Evolutionary conservation across 2,797 vertebrate genomes (phyloP).

Genomic region (Remorina albescens): DNA sequence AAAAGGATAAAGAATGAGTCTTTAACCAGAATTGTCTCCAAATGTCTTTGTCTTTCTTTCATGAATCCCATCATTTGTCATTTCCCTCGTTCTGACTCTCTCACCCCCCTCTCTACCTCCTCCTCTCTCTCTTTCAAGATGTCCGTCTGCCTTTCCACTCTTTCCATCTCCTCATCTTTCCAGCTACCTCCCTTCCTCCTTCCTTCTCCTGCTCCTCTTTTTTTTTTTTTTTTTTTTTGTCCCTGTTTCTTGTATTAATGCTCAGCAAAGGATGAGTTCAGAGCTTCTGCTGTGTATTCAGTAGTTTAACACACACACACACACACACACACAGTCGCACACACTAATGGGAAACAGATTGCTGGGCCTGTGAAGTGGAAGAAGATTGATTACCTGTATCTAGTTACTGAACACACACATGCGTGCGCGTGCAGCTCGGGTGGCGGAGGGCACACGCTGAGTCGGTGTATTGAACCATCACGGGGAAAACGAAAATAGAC

Average conservation of each 20-base stretch:
- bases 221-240: constrained; percentile 16
- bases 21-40: constrained; percentile 8
- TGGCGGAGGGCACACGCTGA: constrained; percentile 62
- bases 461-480: constrained; percentile 69
- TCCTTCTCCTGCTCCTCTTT: neutral
- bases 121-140: neutral
- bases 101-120: constrained; percentile 31
- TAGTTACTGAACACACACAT: constrained; percentile 81
- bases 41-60: constrained; percentile 20
- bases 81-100: neutral
- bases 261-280: constrained; percentile 44
- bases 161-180: constrained; percentile 49
- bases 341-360: constrained; percentile 84
- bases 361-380: constrained; percentile 78
- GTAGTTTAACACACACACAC: constrained; percentile 61
- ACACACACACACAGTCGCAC: constrained; percentile 55
- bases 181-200: constrained; percentile 14
- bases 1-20: neutral
- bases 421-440: constrained; percentile 62
- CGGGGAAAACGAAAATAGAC: constrained; percentile 49
- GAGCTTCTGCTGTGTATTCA: constrained; percentile 62
- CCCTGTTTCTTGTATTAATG: constrained; percentile 3
- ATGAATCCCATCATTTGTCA: constrained; percentile 16
- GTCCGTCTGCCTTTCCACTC: constrained; percentile 16
- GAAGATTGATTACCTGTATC: constrained; percentile 88